A percentile compares a stretch with the other conserved stretches of the same genome.
Conservation (phyloP, 2,888 invertebrate genomes). For the Drosophila suboccidentalis region DNA sequence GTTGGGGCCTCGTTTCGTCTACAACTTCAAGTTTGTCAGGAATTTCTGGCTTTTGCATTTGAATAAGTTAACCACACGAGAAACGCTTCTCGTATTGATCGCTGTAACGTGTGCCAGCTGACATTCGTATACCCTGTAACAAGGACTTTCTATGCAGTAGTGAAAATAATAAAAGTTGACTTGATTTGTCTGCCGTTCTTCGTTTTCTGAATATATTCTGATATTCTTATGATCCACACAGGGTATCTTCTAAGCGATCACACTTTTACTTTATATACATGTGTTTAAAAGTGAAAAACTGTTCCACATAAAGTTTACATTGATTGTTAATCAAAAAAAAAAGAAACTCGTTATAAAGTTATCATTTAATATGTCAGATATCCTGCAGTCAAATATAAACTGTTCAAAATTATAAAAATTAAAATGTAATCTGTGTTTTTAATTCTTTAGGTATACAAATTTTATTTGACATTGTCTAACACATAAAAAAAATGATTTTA, state of each 20-base stretch:
- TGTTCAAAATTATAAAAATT: background rate
- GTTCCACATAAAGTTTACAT: conserved; percentile 17
- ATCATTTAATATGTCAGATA: background rate
- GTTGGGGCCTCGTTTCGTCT: conserved; percentile 9
- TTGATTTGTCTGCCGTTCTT: background rate
- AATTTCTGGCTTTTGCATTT: conserved; percentile 70
- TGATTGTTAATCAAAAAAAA: background rate
- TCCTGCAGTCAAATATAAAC: background rate
- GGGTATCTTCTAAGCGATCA: background rate
- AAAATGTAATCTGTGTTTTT: background rate
- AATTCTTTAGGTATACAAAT: too few relatives aligned
- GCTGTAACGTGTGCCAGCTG: conserved; percentile 9
- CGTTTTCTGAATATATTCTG: background rate
- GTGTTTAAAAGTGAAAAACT: conserved; percentile 24
- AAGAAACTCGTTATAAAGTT: background rate
- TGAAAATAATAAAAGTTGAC: background rate
- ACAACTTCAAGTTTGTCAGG: conserved; percentile 71
- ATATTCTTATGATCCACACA: background rate
- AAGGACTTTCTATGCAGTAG: background rate
- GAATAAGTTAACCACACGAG: conserved; percentile 43
- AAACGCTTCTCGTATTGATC: conserved; percentile 36
- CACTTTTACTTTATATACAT: background rate
- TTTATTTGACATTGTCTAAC: too few relatives aligned
- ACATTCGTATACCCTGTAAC: background rate
- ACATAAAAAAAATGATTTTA: too few relatives aligned